phyloP scores from a whole-genome alignment of 2,113 vertebrate genomes.

The Baryphthengus martii region DNA sequence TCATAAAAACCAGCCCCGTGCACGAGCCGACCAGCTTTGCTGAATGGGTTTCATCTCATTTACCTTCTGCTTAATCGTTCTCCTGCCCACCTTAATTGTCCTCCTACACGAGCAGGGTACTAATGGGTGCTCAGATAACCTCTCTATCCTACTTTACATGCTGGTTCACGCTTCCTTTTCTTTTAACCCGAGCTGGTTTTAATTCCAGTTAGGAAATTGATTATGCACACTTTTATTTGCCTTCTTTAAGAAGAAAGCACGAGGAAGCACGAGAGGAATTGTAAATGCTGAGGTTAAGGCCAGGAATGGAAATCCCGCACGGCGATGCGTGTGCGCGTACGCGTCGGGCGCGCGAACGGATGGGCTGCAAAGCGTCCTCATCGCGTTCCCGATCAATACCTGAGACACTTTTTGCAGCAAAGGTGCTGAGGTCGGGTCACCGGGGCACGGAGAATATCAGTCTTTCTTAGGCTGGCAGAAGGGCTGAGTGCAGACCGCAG shows the following conservation, averaged over 20 bases:
- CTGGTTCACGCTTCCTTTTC: conserved; percentile 28
- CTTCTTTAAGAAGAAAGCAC: conserved; percentile 47
- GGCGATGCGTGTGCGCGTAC: neutral
- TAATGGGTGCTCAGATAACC: conserved; percentile 37
- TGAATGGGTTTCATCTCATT: neutral
- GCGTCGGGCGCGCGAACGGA: neutral
- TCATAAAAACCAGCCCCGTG: neutral
- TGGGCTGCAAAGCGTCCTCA: neutral
- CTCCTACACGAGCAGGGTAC: conserved; percentile 9
- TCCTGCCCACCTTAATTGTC: conserved; percentile 46
- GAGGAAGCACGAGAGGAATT: conserved; percentile 42
- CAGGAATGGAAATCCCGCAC: neutral
- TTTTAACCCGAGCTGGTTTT: conserved; percentile 57
- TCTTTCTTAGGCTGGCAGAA: neutral
- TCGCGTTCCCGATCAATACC: conserved; percentile 1
- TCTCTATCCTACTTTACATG: conserved; percentile 40
- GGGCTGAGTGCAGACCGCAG: neutral
- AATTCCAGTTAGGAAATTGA: conserved; percentile 68
- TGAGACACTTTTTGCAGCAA: neutral
- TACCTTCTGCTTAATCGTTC: conserved; percentile 50
- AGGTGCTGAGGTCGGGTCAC: conserved; percentile 20
- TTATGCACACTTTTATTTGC: conserved; percentile 68
- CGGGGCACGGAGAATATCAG: neutral
- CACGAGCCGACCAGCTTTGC: neutral
- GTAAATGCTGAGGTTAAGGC: conserved; percentile 20